These are phyloP conservation scores for Cervus canadensis DNA, from an alignment of 2,113 vertebrate species.

Conservation along the genomic window DNA sequence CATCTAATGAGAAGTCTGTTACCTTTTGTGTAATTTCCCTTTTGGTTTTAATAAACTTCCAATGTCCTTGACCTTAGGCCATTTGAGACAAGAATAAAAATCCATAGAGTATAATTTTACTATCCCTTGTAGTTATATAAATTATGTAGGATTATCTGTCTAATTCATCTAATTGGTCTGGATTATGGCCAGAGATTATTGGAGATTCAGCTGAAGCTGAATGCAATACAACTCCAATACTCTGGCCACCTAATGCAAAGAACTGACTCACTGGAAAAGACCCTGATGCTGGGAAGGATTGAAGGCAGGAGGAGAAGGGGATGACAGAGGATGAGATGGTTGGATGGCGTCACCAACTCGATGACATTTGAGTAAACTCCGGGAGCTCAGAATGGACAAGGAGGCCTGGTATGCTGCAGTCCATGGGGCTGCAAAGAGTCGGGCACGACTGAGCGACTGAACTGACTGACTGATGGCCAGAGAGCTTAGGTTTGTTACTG, in stretches of 20 bases:
- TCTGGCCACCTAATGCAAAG: neutral
- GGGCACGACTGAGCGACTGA: rapidly evolving
- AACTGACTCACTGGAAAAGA: neutral
- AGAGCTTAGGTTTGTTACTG: neutral
- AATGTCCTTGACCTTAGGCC: neutral
- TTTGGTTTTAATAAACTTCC: neutral
- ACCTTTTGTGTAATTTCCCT: neutral
- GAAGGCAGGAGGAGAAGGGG: neutral
- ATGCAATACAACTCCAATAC: neutral
- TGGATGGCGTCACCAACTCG: neutral
- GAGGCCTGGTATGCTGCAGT: neutral
- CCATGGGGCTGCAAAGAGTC: neutral
- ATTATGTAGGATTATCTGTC: neutral
- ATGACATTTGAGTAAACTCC: neutral
- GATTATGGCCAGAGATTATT: neutral
- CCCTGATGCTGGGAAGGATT: neutral
- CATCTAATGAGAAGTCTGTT: neutral
- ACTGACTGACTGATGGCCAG: neutral
- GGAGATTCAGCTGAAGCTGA: neutral
- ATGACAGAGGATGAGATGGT: neutral
- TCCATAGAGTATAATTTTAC: neutral
- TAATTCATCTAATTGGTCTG: neutral
- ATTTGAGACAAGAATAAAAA: neutral
- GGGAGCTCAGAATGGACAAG: neutral
- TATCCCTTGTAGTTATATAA: neutral